Percentiles rank a stretch among this genome's conserved stretches.
Evolutionary conservation across 2,113 vertebrate genomes (phyloP).

Genomic region (Gasterosteus aculeatus): DNA sequence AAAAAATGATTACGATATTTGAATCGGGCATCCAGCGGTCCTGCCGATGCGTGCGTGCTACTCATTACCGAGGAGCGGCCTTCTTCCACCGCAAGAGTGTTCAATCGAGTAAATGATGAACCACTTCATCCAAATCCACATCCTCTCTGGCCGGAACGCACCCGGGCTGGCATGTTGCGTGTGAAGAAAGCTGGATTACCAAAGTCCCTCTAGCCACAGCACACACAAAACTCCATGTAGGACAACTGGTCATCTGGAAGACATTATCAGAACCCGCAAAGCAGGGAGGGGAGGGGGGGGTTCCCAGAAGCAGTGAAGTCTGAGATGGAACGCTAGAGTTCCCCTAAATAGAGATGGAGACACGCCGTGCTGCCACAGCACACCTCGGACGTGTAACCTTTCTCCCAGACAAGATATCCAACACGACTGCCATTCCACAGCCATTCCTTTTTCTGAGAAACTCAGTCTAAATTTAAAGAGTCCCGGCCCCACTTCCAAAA

Average conservation of each 20-base stretch:
- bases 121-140: conserved; percentile 64
- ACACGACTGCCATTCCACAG: conserved; percentile 61
- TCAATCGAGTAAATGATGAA: conserved; percentile 63
- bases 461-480: conserved; percentile 65
- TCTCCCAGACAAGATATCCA: conserved; percentile 74
- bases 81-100: conserved; percentile 31
- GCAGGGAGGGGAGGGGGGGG: neutral
- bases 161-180: conserved; percentile 55
- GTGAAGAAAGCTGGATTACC: conserved; percentile 59
- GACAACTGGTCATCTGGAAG: conserved; percentile 77
- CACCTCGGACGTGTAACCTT: conserved; percentile 71
- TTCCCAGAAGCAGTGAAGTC: conserved; percentile 77
- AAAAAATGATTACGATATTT: conserved; percentile 40
- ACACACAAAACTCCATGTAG: conserved; percentile 59
- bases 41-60: conserved; percentile 13
- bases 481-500: neutral
- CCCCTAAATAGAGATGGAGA: conserved; percentile 74
- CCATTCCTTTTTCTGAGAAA: conserved; percentile 75
- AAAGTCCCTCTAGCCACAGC: conserved; percentile 52
- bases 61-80: conserved; percentile 40
- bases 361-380: conserved; percentile 61
- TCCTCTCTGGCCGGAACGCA: conserved; percentile 41
- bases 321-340: conserved; percentile 69
- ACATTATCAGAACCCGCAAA: conserved; percentile 66
- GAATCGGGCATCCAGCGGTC: conserved; percentile 27